Base-by-base conservation (phyloP, 35 echinoderm and acorn worm species). In the Antedon bifida region DNA sequence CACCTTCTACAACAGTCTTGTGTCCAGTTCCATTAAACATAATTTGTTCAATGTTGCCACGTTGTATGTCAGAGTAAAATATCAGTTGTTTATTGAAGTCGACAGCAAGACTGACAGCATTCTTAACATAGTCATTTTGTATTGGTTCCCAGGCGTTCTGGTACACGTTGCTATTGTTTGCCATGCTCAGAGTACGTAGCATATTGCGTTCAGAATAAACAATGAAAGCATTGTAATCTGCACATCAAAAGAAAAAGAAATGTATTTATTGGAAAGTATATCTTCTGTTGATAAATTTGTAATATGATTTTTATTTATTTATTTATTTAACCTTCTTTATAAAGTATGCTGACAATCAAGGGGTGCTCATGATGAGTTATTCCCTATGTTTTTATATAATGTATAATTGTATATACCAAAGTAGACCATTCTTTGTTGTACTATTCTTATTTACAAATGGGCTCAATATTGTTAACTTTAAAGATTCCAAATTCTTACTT, bases 41-140 rank as follows among this genome's bases (percentile, higher is more conserved):
- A 23, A 87, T 79, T 13, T 56, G 36, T 30, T 89, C 87, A 39
- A 96, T 86, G 83, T 86, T 87, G 36, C 93, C 93, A 29, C 84
- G 82, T 74, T 92, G 93, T 23, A 96, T 96, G 31, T 96, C 93
- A 17, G 93, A 88, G 84, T 83, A 97, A 80, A 92, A 97, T 0
- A 92, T 75, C 29, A 84, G 39, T 21, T 85, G 45, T 0, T 76
- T 33, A 2, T 36, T 32, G 78, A 84, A 91, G 34, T 89, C 93
- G 4, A 89, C 79, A 17, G 89, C 84, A 21, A 97, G 45, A 16
- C 93, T 90, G 74, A 97, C 92, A 19, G 89, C 93, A 82, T 92
- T 97, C 12, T 82, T 82, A 36, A 92, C 88, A 33, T 81, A 55
- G 17, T 32, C 80, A 56, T 87, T 39, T 30, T 75, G 35, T 26